These are phyloP conservation scores for Panthera leo DNA, from an alignment of 2,113 vertebrate genomes.

Conservation along the genomic window DNA sequence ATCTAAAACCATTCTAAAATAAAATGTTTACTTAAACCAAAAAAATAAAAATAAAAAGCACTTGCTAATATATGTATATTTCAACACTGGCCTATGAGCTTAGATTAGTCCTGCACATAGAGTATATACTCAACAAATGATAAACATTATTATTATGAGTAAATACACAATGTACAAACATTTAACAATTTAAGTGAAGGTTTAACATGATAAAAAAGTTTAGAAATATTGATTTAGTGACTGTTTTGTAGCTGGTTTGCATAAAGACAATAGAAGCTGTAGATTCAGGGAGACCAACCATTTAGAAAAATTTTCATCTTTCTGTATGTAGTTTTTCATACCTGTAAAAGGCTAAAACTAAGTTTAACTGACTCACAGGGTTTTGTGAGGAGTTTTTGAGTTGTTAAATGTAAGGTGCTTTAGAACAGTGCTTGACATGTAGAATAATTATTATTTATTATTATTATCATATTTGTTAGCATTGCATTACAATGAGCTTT, in stretches of 20 bases:
- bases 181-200: not conserved
- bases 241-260: not conserved
- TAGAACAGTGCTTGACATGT: not conserved
- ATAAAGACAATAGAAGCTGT: not conserved
- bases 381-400: not conserved
- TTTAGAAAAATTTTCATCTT: not conserved
- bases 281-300: not conserved
- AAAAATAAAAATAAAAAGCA: not conserved
- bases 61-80: not conserved
- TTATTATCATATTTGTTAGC: not conserved
- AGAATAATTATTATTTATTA: not conserved
- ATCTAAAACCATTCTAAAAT: constrained; percentile 18
- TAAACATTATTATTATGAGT: not conserved
- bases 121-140: not conserved
- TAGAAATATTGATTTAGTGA: not conserved
- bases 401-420: not conserved
- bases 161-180: not conserved
- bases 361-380: not conserved
- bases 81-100: not conserved
- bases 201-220: not conserved
- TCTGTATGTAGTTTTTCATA: not conserved
- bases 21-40: not conserved
- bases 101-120: not conserved
- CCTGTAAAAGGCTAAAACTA: not conserved
- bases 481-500: not conserved